Evolutionary conservation across 2,113 vertebrate genomes (phyloP).

Genomic region (Pao palembangensis): DNA sequence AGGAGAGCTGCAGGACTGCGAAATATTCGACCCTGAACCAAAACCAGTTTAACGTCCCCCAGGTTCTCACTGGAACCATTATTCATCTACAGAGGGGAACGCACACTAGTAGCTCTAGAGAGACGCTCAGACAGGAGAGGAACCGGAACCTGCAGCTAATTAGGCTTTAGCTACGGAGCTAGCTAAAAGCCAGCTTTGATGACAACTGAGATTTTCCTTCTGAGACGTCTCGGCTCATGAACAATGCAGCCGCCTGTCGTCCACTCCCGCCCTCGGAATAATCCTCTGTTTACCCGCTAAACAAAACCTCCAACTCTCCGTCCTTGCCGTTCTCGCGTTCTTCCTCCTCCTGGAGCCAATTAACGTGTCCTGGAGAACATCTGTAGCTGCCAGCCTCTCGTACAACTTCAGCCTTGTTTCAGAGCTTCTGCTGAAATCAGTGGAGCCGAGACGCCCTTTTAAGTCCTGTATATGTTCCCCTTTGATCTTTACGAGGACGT

Average conservation of each 20-base stretch:
- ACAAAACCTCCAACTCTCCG: slow-evolving; percentile 66
- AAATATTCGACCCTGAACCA: slow-evolving; percentile 31
- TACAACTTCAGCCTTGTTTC: slow-evolving; percentile 59
- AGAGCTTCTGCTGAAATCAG: slow-evolving; percentile 68
- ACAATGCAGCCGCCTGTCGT: slow-evolving; percentile 50
- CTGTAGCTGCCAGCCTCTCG: slow-evolving; percentile 56
- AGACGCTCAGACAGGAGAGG: background rate
- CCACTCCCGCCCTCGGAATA: slow-evolving; percentile 11
- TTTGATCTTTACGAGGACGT: slow-evolving; percentile 47
- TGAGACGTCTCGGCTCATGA: slow-evolving; percentile 63
- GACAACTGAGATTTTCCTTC: too few relatives aligned
- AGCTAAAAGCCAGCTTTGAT: too few relatives aligned
- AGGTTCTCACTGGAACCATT: background rate
- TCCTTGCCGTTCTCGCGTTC: slow-evolving; percentile 65
- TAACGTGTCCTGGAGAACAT: slow-evolving; percentile 70
- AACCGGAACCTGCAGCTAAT: too few relatives aligned
- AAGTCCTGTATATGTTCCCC: slow-evolving; percentile 62
- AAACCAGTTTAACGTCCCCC: slow-evolving; percentile 52
- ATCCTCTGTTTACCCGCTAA: slow-evolving; percentile 62
- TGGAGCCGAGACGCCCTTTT: slow-evolving; percentile 70
- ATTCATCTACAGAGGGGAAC: too few relatives aligned
- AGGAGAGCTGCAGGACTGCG: slow-evolving; percentile 5
- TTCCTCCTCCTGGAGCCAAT: slow-evolving; percentile 71
- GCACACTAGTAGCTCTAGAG: too few relatives aligned
- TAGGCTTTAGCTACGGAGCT: too few relatives aligned